Evolutionary conservation across 2,888 invertebrate species (phyloP), one percentile per base, ranked within the genome.

Genomic region (Sthenelais limicola): DNA sequence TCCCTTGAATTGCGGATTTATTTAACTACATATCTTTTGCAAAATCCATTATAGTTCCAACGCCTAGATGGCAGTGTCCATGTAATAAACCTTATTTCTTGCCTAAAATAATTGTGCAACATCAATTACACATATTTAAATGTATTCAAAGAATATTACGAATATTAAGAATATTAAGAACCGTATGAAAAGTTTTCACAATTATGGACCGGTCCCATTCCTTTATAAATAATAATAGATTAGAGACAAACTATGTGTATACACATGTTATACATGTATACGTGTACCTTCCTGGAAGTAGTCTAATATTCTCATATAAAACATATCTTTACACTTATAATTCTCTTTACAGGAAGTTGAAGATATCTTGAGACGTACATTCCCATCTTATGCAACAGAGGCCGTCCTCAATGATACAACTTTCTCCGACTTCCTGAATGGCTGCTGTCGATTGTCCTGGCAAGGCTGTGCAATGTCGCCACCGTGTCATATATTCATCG

Each of bases 371-470:
- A 28, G 69, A 9, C 49, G 38, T 9, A 43, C 58, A 12, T 74
- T 24, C 54, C 47, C 66, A 35, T 48, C 51, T 24, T 74, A 72
- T 48, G 35, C 66, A 43, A 69, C 73, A 3, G 18, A 51, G 7
- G n/a, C 70, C 28, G 26, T 74, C 26, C 69, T 70, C 24, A 73
- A 51, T 54, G 62, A 74, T 24, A 3, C 58, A 5, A 32, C 35
- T 18, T 73, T 62, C 54, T 70, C 24, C 52, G 47, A 72, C 38
- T 74, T 74, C 73, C 72, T 74, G 47, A 47, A 54, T 67, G 51
- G 66, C 56, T 74, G 74, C 70, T 74, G 74, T 70, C 72, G 62
- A 43, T 43, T 74, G 18, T 58, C 69, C 4, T 74, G 74, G 74
- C 71, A 62, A 30, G 66, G 68, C 38, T 26, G 35, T 35, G 58